Base-by-base conservation (phyloP, 2,113 vertebrate genomes). In the Psettodes erumei region DNA sequence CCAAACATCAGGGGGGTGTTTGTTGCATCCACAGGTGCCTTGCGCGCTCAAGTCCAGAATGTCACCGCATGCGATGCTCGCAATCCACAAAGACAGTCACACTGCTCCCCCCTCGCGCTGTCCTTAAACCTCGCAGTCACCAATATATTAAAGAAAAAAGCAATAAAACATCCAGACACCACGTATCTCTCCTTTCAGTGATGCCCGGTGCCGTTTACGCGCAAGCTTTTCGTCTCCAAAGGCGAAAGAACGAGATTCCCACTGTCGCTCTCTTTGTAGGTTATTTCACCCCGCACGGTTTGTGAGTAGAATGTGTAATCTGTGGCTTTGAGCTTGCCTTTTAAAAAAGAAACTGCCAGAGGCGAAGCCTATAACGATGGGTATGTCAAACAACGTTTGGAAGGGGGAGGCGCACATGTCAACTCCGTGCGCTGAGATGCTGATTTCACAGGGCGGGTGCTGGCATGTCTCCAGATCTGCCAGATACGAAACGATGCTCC, bases 401-500 rank as follows among this genome's bases (percentile, higher is more conserved):
- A 83, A n/a, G 84, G 81, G 90, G 89, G 90, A 91, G 91, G 92
- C 81, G 90, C 90, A 89, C 90, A 92, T 89, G 86, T 86, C 87
- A 89, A 71, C 75, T 89, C 77, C 16, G 58, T 61, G 88, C 66
- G 70, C 86, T 59, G 85, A 75, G 91, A 92, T 89, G 86, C 85
- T 86, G 86, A 86, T 75, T 89, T 71, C 83, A 68, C 87, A 86
- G 90, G 92, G 92, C 95, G 95, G 93, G 92, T 94, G 91, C 94
- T 96, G 96, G 95, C 95, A 91, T 91, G 92, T 90, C 92, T 95
- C 96, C 96, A 97, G 88, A 95, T 94, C 93, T 93, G 87, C 91
- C 93, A 87, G 93, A 93, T 95, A 94, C 91, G 93, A 96, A 92
- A 91, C 92, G 95, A 95, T 94, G 88, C 68, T 84, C 50, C 81